These are phyloP conservation scores for Marcusenius ussheri DNA, from an alignment of 2,113 vertebrate species.

Conservation along the genomic window DNA sequence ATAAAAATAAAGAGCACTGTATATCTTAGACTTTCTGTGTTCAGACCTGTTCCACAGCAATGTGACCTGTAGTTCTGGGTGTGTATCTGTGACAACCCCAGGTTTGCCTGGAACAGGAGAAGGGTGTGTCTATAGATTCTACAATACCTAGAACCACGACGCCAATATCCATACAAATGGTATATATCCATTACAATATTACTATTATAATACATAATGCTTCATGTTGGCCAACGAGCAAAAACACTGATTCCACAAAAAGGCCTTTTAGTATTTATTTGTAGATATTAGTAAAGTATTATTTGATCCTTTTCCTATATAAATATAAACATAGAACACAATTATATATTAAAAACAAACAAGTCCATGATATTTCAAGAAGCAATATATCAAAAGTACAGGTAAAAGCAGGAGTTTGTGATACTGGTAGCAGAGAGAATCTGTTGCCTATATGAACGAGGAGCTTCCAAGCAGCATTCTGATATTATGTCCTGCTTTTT, in stretches of 20 bases:
- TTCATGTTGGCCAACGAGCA: neutral
- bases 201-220: neutral
- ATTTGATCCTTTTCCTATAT: neutral
- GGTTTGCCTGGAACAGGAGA: neutral
- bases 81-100: neutral
- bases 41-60: constrained; percentile 14
- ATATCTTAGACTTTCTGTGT: neutral
- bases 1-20: neutral
- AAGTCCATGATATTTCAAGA: neutral
- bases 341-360: neutral
- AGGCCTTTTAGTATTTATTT: neutral
- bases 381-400: neutral
- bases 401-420: neutral
- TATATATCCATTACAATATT: neutral
- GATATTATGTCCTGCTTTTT: neutral
- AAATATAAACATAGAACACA: neutral
- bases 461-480: neutral
- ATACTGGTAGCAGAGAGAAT: neutral
- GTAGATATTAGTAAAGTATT: neutral
- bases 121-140: constrained; percentile 5
- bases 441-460: neutral
- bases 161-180: neutral
- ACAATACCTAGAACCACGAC: neutral
- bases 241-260: neutral
- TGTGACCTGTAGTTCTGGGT: neutral